Evolutionary conservation across 2,888 invertebrate species (phyloP).

Genomic region (Pyrrhosoma nymphula): DNA sequence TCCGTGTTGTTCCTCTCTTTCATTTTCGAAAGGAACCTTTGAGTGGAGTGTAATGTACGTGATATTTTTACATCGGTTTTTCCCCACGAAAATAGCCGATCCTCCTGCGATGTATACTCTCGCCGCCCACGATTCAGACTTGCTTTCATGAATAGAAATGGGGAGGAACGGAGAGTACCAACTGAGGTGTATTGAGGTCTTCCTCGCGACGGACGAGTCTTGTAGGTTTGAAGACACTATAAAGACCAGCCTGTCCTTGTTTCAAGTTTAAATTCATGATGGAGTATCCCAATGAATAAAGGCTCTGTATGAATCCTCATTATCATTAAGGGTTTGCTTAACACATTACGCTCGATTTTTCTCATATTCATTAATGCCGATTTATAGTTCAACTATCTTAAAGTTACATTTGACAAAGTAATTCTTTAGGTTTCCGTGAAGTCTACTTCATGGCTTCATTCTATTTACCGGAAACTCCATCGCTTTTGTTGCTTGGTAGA

Average conservation of each 20-base stretch:
- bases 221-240: background rate
- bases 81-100: constrained; percentile 2
- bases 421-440: no score
- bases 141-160: background rate
- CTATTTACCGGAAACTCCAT: no score
- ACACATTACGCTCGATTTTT: no score
- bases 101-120: background rate
- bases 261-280: background rate
- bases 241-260: background rate
- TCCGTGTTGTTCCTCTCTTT: background rate
- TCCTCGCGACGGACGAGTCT: background rate
- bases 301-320: background rate
- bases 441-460: no score
- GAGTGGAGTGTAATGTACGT: background rate
- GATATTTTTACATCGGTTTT: background rate
- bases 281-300: background rate
- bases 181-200: background rate
- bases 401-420: no score
- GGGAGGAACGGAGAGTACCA: background rate
- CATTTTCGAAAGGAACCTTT: background rate
- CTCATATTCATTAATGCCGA: no score
- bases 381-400: no score
- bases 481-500: no score
- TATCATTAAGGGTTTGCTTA: background rate
- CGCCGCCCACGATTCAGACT: background rate